A percentile compares a stretch with the other conserved stretches of the same genome.
These are phyloP conservation scores for Platygyra sinensis DNA, from an alignment of 64 coral and sea anemone genomes.

Conservation along the genomic window DNA sequence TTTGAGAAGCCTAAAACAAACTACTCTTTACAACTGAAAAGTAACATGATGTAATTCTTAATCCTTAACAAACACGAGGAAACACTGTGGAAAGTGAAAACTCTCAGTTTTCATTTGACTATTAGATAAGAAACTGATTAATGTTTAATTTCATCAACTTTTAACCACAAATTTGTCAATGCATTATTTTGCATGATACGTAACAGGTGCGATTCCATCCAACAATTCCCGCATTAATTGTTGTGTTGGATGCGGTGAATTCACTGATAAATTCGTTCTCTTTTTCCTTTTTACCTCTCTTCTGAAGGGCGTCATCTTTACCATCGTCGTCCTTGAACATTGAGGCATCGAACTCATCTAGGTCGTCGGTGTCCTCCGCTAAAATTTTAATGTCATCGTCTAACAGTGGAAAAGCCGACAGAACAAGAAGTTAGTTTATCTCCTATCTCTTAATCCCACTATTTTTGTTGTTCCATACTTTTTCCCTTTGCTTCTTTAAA, in stretches of 20 bases:
- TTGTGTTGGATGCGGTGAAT: background rate
- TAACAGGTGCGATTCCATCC: background rate
- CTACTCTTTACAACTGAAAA: background rate
- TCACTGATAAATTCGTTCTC: background rate
- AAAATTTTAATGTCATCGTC: slow-evolving; percentile 7
- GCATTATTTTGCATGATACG: background rate
- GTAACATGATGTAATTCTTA: background rate
- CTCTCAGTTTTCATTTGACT: background rate
- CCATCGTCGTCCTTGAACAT: background rate
- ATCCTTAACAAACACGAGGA: background rate
- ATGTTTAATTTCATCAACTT: slow-evolving; percentile 25
- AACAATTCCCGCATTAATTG: slow-evolving; percentile 11
- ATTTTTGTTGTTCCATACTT: background rate
- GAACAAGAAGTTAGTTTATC: background rate
- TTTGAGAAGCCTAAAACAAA: background rate
- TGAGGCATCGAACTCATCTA: background rate
- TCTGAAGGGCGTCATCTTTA: background rate
- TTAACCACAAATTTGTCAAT: background rate
- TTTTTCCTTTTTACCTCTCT: slow-evolving; percentile 6
- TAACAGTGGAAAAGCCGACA: background rate
- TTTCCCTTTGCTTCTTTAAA: background rate
- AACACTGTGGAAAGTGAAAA: background rate
- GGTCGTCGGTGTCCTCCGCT: background rate
- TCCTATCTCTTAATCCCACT: background rate
- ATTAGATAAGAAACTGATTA: slow-evolving; percentile 21